Evolutionary conservation across 2,797 vertebrate species (phyloP).

Genomic region (Enteromius paludinosus): DNA sequence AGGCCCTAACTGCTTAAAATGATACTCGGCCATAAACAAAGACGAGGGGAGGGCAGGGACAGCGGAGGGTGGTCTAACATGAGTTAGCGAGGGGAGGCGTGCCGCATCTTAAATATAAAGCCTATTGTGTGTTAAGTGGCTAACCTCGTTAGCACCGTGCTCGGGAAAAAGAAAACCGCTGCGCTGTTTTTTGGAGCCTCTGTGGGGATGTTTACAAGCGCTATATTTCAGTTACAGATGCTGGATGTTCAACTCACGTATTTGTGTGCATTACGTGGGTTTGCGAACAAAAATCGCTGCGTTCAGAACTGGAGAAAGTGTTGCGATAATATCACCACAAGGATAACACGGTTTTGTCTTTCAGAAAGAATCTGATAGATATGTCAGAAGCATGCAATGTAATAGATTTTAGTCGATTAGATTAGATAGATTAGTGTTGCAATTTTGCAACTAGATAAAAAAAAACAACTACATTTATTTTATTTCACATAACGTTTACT

Average conservation of each 20-base stretch:
- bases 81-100: conserved; percentile 30
- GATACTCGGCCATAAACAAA: conserved; percentile 63
- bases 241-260: background rate
- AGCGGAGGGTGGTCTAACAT: conserved; percentile 45
- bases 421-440: too few relatives aligned
- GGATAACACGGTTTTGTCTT: background rate
- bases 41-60: conserved; percentile 48
- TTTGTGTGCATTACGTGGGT: background rate
- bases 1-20: conserved; percentile 72
- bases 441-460: background rate
- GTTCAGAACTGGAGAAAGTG: background rate
- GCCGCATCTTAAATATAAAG: conserved; percentile 37
- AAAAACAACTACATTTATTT: background rate
- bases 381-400: background rate
- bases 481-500: background rate
- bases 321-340: rapidly evolving
- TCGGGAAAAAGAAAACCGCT: conserved; percentile 7
- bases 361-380: background rate
- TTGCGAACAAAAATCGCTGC: background rate
- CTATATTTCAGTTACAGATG: background rate
- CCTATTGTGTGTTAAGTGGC: conserved; percentile 48
- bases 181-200: background rate
- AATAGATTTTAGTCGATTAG: too few relatives aligned
- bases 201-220: background rate
- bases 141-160: conserved; percentile 45